These are phyloP conservation scores for Dorcus parallelipipedus DNA, from an alignment of 2,888 invertebrate species.

Conservation along the genomic window DNA sequence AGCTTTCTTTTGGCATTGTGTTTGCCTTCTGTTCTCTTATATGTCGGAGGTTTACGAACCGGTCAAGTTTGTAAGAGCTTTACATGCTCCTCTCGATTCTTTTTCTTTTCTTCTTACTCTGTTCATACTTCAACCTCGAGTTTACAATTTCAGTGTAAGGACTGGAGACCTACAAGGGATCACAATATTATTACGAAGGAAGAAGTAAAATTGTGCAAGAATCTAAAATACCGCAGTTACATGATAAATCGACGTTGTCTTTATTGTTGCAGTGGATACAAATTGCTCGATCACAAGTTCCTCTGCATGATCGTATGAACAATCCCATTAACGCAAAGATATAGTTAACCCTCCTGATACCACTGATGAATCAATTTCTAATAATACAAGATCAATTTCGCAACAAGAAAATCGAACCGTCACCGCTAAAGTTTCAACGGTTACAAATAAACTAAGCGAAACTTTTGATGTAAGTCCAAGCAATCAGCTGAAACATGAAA, in stretches of 20 bases:
- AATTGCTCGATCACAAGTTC: constrained; percentile 31
- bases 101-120: no score
- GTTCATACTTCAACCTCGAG: constrained; percentile 67
- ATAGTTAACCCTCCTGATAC: neutral
- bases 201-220: constrained; percentile 45
- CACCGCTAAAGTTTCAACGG: neutral
- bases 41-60: no score
- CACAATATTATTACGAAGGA: constrained; percentile 60
- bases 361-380: neutral
- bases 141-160: constrained; percentile 79
- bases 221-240: constrained; percentile 34
- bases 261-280: constrained; percentile 41
- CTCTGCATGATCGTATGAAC: no score
- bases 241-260: constrained; percentile 34
- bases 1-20: no score
- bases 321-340: no score
- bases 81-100: no score
- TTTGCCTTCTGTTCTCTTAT: no score
- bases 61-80: no score
- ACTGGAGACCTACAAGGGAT: constrained; percentile 71
- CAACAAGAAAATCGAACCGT: neutral
- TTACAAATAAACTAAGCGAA: constrained; percentile 18
- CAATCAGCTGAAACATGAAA: neutral
- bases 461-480: constrained; percentile 28
- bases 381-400: neutral